A percentile compares a stretch with the other conserved stretches of the same genome.
Conservation (phyloP, 92 coral and sea anemone species). For the Parazoanthus darwini region DNA sequence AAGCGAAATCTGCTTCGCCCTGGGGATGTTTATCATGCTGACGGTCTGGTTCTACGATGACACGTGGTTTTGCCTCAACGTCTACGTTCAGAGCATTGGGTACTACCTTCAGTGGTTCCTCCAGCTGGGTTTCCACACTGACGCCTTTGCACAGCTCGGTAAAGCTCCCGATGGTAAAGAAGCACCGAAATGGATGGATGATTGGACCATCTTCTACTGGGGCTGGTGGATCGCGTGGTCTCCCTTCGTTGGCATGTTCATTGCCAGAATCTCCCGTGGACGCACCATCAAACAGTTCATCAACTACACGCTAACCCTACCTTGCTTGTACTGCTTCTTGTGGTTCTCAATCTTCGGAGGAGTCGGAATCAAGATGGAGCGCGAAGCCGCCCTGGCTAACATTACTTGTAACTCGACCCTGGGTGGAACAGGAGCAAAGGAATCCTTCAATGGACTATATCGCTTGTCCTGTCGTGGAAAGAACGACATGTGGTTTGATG, state of each 20-base stretch:
- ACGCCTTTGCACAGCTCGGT: conserved; percentile 91
- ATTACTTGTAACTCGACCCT: conserved; percentile 64
- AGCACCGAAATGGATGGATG: conserved; percentile 78
- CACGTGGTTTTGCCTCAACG: conserved; percentile 78
- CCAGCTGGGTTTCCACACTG: conserved; percentile 94
- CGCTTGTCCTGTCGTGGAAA: conserved; percentile 79
- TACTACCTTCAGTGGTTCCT: conserved; percentile 77
- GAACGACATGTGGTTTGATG: conserved; percentile 83
- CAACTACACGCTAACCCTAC: conserved; percentile 81
- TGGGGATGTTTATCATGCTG: conserved; percentile 80
- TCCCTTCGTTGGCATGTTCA: conserved; percentile 93
- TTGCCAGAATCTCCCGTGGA: conserved; percentile 81
- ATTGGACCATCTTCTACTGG: conserved; percentile 97
- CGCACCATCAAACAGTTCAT: conserved; percentile 84
- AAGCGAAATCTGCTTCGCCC: conserved; percentile 78
- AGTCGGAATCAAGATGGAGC: conserved; percentile 72
- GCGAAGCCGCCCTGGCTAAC: conserved; percentile 62
- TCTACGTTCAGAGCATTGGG: conserved; percentile 73
- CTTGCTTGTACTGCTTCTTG: conserved; percentile 73
- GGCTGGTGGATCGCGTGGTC: conserved; percentile 99
- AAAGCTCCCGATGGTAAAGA: conserved; percentile 80
- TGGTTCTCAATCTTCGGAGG: conserved; percentile 94
- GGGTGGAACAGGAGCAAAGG: conserved; percentile 63
- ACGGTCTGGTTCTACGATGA: conserved; percentile 83
- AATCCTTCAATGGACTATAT: conserved; percentile 63